A percentile compares a stretch with the other conserved stretches of the same genome.
These are phyloP conservation scores for Taenioides sp. DNA, from an alignment of 2,797 vertebrate genomes.

Conservation along the genomic window DNA sequence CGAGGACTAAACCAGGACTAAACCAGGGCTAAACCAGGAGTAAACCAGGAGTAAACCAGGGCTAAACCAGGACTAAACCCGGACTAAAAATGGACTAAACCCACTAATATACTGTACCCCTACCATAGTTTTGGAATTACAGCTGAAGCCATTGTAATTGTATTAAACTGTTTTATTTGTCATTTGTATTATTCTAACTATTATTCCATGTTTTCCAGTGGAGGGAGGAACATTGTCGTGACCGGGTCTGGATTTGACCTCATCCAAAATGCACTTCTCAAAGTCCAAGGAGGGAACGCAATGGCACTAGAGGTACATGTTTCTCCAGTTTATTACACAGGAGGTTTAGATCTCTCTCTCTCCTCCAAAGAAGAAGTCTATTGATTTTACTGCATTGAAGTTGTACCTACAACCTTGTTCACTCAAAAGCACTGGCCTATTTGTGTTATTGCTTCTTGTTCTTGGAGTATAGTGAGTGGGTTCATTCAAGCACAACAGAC, in stretches of 20 bases:
- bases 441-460: slow-evolving; percentile 18
- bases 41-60: background rate
- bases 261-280: slow-evolving; percentile 76
- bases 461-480: slow-evolving; percentile 32
- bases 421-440: slow-evolving; percentile 37
- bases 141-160: no score
- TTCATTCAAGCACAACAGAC: slow-evolving; percentile 22
- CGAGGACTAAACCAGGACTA: background rate
- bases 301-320: slow-evolving; percentile 48
- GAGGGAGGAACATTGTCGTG: slow-evolving; percentile 89
- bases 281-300: slow-evolving; percentile 50
- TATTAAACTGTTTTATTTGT: background rate
- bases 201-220: slow-evolving; percentile 72
- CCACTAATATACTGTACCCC: no score
- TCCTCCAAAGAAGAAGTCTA: slow-evolving; percentile 29
- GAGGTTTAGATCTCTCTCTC: background rate
- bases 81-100: background rate
- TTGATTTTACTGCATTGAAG: slow-evolving; percentile 27
- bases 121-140: no score
- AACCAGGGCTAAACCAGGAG: background rate
- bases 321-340: slow-evolving; percentile 16
- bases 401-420: slow-evolving; percentile 39
- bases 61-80: background rate
- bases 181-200: background rate
- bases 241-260: slow-evolving; percentile 86